Evolutionary conservation across 2,113 vertebrate genomes (phyloP), one percentile per base, ranked within the genome.

Genomic region (Halichoerus grypus): DNA sequence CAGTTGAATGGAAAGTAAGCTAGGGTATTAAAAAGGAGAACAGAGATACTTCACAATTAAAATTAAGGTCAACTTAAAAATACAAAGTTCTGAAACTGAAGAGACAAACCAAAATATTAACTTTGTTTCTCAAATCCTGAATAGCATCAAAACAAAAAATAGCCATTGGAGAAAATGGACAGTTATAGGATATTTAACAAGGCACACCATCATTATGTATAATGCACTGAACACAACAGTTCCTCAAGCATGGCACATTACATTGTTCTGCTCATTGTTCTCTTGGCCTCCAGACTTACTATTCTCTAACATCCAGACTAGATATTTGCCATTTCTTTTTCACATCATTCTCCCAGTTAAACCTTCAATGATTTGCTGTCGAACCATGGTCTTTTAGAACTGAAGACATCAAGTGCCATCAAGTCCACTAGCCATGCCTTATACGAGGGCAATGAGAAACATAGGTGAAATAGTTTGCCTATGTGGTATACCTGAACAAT

Each of bases 41-140:
- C 53, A 92, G 57, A 97, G 72, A 16, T 95, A 87, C 74, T 89
- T 92, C 49, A 86, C 5, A 51, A 86, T 82, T 91, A 88, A 92
- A 96, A 96, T 86, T 83, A 95, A 96, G 79, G 31, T 74, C 67
- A 95, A 79, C 24, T 74, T 90, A 93, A 94, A 96, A 93, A 81
- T 77, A 49, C 14, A 53, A 92, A 92, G 7, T 57, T 72, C 7
- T 92, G 13, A 74, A 92, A 90, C 39, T 89, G 14, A 96, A 85
- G 63, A 94, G 42, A 79, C 42, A 92, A 84, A 79, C 16, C 82
- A 84, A 94, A 91, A 53, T 77, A 46, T 5, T 7, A 65, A 63
- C 15, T 72, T 80, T 42, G 5, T 80, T 88, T 88, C 65, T 82
- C 74, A 92, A 86, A 61, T 72, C 9, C 85, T 39, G 88, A 74